phyloP scores from a whole-genome alignment of 2,888 invertebrate genomes.

The Agriotes lineatus region DNA sequence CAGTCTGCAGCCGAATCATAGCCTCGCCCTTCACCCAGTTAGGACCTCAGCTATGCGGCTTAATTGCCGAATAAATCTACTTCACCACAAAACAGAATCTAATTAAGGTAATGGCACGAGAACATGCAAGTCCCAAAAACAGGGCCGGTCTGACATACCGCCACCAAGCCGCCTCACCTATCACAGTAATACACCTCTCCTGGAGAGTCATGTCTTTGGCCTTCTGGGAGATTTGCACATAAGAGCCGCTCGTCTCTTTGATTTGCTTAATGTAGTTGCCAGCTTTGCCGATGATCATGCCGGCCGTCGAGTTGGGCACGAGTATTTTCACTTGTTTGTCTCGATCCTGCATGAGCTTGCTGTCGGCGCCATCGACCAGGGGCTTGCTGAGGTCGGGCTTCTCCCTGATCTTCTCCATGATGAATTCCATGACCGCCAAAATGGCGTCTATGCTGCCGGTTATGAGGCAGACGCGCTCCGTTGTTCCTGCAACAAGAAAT shows the following conservation, averaged over 20 bases:
- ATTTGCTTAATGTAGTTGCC: slow-evolving; percentile 97
- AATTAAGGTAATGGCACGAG: background rate
- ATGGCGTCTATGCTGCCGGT: slow-evolving; percentile 93
- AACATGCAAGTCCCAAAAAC: background rate
- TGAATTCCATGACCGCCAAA: slow-evolving; percentile 91
- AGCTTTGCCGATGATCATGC: slow-evolving; percentile 98
- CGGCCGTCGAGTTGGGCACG: slow-evolving; percentile 96
- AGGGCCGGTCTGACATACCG: background rate
- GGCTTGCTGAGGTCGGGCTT: slow-evolving; percentile 91
- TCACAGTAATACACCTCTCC: slow-evolving; percentile 95
- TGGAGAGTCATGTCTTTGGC: slow-evolving; percentile 93
- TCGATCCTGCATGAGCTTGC: slow-evolving; percentile 87
- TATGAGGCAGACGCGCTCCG: slow-evolving; percentile 93
- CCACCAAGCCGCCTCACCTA: slow-evolving; percentile 69
- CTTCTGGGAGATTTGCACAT: slow-evolving; percentile 97
- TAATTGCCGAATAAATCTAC: too few species aligned
- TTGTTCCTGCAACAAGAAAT: slow-evolving; percentile 77
- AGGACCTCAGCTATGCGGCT: too few species aligned
- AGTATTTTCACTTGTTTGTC: slow-evolving; percentile 96
- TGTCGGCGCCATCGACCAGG: slow-evolving; percentile 81
- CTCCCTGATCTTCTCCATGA: slow-evolving; percentile 95
- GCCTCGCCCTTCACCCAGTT: too few species aligned
- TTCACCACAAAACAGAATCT: background rate
- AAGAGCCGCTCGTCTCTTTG: slow-evolving; percentile 93
- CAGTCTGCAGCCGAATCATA: too few species aligned